phyloP scores from a whole-genome alignment of 2,797 vertebrate genomes.

The Coregonus sp. region DNA sequence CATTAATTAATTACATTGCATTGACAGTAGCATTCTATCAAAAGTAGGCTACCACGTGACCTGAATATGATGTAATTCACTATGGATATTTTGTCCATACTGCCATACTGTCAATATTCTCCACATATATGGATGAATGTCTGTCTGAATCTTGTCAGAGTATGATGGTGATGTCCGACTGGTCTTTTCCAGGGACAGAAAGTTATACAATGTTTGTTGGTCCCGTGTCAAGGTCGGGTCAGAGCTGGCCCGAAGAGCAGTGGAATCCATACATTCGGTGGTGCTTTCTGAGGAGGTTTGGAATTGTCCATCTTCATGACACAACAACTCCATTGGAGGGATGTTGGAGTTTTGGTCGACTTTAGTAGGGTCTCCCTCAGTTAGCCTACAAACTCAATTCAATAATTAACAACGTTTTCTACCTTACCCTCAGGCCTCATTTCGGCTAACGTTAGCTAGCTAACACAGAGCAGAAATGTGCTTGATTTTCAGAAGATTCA shows the following conservation, averaged over 20 bases:
- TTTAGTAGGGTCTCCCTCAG: too few species aligned
- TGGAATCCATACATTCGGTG: background rate
- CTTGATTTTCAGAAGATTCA: too few species aligned
- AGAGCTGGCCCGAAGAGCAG: slow-evolving; percentile 63
- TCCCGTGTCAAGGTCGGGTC: slow-evolving; percentile 78
- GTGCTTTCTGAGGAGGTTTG: background rate
- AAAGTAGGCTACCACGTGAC: background rate
- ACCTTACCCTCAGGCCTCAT: too few species aligned
- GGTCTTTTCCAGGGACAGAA: slow-evolving; percentile 77
- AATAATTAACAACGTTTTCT: too few species aligned
- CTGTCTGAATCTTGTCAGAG: slow-evolving; percentile 72
- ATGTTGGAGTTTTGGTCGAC: too few species aligned
- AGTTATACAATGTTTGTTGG: slow-evolving; percentile 71
- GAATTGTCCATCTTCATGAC: background rate
- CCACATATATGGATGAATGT: slow-evolving; percentile 83
- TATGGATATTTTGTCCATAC: slow-evolving; percentile 61
- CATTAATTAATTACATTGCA: background rate
- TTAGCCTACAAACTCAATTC: too few species aligned
- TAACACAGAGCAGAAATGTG: too few species aligned
- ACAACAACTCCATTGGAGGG: too few species aligned
- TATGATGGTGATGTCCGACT: slow-evolving; percentile 62
- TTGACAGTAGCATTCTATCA: background rate
- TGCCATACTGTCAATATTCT: slow-evolving; percentile 81
- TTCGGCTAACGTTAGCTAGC: too few species aligned
- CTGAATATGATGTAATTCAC: background rate